These are phyloP conservation scores for Phaethornis superciliosus DNA, from an alignment of 2,113 vertebrate genomes.

Conservation along the genomic window DNA sequence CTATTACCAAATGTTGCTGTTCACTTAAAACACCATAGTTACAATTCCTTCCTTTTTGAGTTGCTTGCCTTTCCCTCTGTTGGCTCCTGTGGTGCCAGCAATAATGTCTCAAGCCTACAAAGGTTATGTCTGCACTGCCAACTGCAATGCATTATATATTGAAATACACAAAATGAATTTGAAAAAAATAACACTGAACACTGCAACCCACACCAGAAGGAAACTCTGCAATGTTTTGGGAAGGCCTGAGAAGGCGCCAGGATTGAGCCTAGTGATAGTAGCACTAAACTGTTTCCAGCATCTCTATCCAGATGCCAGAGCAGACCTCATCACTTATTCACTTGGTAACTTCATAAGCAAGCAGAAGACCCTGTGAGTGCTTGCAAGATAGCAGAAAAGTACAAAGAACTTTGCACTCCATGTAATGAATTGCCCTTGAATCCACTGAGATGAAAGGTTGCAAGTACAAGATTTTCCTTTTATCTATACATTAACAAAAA, in stretches of 20 bases:
- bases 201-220: neutral
- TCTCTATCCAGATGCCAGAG: neutral
- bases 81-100: neutral
- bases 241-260: neutral
- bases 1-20: neutral
- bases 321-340: neutral
- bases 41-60: neutral
- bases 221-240: neutral
- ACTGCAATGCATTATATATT: neutral
- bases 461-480: conserved; percentile 64
- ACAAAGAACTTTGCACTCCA: conserved; percentile 37
- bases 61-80: neutral
- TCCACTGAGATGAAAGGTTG: conserved; percentile 59
- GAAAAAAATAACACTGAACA: neutral
- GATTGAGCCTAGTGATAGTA: neutral
- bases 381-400: conserved; percentile 62
- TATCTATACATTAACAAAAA: conserved; percentile 62
- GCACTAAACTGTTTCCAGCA: neutral
- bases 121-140: neutral
- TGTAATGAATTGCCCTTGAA: conserved; percentile 43
- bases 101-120: neutral
- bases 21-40: neutral
- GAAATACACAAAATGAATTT: neutral
- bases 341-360: conserved; percentile 43
- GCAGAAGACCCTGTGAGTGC: conserved; percentile 46